Percentiles rank a stretch among this genome's conserved stretches.
Evolutionary conservation across 2,888 invertebrate genomes (phyloP).

Genomic region (Pasiphila rectangulata): DNA sequence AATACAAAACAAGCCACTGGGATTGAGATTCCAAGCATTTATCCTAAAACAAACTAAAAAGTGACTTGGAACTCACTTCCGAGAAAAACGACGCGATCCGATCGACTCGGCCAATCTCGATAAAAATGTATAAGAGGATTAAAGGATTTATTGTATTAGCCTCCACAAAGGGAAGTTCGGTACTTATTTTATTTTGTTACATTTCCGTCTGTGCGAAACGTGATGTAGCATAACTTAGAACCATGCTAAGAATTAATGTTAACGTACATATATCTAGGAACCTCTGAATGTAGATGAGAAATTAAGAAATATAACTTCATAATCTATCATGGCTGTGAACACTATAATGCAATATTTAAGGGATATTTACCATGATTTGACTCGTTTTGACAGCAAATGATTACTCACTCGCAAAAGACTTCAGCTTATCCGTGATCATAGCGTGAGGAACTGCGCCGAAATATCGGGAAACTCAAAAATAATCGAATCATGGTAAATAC

Average conservation of each 20-base stretch:
- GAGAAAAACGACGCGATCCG: slow-evolving; percentile 10
- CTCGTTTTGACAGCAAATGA: too few relatives aligned
- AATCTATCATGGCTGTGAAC: too few relatives aligned
- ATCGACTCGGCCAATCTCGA: slow-evolving; percentile 58
- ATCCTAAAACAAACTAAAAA: slow-evolving; percentile 6
- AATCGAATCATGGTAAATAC: too few relatives aligned
- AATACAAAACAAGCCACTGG: background rate
- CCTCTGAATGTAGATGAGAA: too few relatives aligned
- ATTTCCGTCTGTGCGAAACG: slow-evolving; percentile 56
- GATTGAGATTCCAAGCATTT: slow-evolving; percentile 5
- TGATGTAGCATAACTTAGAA: slow-evolving; percentile 47
- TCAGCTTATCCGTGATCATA: too few relatives aligned
- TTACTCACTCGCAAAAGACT: too few relatives aligned
- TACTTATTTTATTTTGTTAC: slow-evolving; percentile 67
- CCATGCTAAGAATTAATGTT: background rate
- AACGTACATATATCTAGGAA: too few relatives aligned
- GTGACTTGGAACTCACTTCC: background rate
- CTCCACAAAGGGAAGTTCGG: slow-evolving; percentile 68
- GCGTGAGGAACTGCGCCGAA: too few relatives aligned
- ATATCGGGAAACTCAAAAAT: too few relatives aligned
- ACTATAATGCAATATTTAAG: too few relatives aligned
- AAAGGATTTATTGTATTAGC: slow-evolving; percentile 75
- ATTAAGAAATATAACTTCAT: too few relatives aligned
- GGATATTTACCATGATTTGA: too few relatives aligned
- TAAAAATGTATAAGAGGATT: slow-evolving; percentile 77